These are phyloP conservation scores for Rhinella marina DNA, from an alignment of 2,797 vertebrate species.

Conservation along the genomic window DNA sequence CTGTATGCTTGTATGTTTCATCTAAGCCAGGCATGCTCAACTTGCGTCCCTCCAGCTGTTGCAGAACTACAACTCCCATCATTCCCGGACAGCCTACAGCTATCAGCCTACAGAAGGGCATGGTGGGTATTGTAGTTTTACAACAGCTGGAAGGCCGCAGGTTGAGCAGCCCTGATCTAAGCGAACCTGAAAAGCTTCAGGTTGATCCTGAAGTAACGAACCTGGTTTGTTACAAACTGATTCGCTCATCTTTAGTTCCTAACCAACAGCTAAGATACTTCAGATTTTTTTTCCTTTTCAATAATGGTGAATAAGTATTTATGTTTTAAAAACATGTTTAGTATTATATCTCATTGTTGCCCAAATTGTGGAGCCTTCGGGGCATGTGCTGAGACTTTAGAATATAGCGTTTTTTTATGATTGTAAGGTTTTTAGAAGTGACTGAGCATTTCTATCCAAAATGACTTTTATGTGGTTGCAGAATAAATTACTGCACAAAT, in stretches of 20 bases:
- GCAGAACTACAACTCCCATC: no score
- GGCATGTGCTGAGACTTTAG: neutral
- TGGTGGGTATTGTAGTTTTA: no score
- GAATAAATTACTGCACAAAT: neutral
- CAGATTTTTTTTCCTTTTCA: neutral
- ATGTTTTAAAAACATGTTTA: neutral
- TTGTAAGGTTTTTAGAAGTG: neutral
- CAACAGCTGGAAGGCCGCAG: no score
- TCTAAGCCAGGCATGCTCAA: no score
- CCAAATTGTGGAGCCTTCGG: neutral
- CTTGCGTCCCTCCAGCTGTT: no score
- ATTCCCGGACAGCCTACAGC: no score
- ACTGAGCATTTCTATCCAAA: neutral
- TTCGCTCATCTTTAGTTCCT: neutral
- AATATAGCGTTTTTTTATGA: neutral
- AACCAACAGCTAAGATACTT: neutral
- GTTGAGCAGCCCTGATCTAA: no score
- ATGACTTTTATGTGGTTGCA: neutral
- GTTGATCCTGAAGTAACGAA: no score
- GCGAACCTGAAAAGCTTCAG: no score
- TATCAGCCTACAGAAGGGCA: no score
- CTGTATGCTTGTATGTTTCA: no score
- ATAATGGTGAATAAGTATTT: neutral
- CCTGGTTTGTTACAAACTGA: no score
- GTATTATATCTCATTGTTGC: neutral